Base-by-base conservation (phyloP, 2,888 invertebrate species). In the Mythimna lalbum region DNA sequence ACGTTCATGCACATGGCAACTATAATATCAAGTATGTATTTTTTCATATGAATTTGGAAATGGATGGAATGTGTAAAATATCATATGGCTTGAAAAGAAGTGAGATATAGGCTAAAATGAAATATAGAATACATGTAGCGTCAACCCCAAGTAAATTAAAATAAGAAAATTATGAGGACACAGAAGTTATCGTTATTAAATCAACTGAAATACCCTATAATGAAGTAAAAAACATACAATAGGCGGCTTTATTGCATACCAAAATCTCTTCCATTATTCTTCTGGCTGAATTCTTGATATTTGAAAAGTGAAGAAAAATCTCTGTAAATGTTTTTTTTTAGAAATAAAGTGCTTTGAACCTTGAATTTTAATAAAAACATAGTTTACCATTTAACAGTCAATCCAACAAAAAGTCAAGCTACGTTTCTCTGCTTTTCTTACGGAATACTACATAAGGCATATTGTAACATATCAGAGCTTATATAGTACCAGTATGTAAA, bases 1-100 rank as follows among this genome's bases (percentile, higher is more conserved):
- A 99, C 92, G 98, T 99, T 9, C 99, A 99, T 93, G 98, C 99
- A 0, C 98, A 99, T 89, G 99, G 99, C 70, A 99, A 99, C 93
- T 99, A 98, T 94, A 99, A 99, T 90, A 98, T 99, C 78, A 96
- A 95, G 86, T 96, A 69, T 47, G 1, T 23, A 23, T 17, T 31
- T 2, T 2, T 5, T 31, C 9, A 17, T 39, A 21, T n/a, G 1
- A 33, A 57, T 55, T 21, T 2, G 21, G 33, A 33, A 21, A 21
- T 17, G 53, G 14, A 27, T 27, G 6, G 23, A 23, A 23, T 23
- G 14, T 23, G 14, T 23, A 5, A 52, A 23, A 12, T 12, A n/a
- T 52, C 23, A 50, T 50, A 50, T 50, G 9, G 50, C 21, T 50
- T 21, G 23, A 23, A 52, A 12, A 10, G 14, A 23, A 0, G 1